phyloP scores from a whole-genome alignment of 2,113 vertebrate genomes.

The Macquaria ambigua region DNA sequence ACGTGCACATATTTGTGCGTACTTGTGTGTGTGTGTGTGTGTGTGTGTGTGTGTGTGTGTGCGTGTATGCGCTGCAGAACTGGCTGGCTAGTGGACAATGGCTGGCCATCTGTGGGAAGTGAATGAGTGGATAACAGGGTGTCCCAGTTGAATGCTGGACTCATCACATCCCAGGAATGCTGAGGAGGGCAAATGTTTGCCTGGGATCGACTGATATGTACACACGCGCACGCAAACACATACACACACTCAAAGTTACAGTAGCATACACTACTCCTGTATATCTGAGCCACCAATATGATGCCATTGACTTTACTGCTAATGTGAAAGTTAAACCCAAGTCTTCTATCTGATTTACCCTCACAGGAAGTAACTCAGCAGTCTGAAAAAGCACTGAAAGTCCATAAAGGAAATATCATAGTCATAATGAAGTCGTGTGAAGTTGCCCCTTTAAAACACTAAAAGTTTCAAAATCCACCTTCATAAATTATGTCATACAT shows the following conservation, averaged over 20 bases:
- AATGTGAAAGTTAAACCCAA: not conserved
- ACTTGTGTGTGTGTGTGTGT: slow-evolving; percentile 17
- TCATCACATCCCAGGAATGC: slow-evolving; percentile 84
- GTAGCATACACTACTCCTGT: slow-evolving; percentile 4
- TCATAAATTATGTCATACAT: not conserved
- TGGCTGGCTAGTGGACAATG: slow-evolving; percentile 66
- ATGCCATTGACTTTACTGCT: not conserved
- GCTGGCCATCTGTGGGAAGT: slow-evolving; percentile 76
- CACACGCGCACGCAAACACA: slow-evolving; percentile 10
- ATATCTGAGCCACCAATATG: slow-evolving; percentile 12
- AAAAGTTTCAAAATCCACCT: not conserved
- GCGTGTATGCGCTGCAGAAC: slow-evolving; percentile 9
- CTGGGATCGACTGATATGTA: slow-evolving; percentile 72
- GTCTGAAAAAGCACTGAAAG: not conserved
- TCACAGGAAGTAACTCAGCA: not conserved
- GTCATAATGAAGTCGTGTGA: not conserved
- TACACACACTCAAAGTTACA: slow-evolving; percentile 40
- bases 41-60: slow-evolving; percentile 17
- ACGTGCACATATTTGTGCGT: slow-evolving; percentile 25
- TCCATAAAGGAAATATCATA: not conserved
- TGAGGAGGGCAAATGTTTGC: slow-evolving; percentile 81
- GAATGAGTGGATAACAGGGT: slow-evolving; percentile 79
- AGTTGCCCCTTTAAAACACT: not conserved
- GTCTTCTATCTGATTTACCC: not conserved
- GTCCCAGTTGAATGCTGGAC: slow-evolving; percentile 77